These are phyloP conservation scores for Ypsolopha scabrella DNA, from an alignment of 2,888 invertebrate species.

Conservation along the genomic window DNA sequence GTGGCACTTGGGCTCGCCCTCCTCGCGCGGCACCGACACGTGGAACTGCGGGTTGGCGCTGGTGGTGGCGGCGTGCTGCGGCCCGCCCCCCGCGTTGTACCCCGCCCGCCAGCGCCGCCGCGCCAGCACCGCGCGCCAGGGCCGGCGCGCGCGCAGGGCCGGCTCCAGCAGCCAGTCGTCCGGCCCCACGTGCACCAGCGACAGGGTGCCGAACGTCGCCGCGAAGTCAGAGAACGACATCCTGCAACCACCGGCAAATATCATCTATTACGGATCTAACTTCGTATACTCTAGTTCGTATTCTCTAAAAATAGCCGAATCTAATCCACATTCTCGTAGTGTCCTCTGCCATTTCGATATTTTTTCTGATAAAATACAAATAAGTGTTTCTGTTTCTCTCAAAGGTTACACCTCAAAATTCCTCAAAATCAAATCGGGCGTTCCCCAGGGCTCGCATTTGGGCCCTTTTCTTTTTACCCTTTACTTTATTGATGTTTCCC, in stretches of 20 bases:
- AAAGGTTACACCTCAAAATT: no score
- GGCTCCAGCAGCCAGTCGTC: conserved; percentile 81
- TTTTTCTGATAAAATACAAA: no score
- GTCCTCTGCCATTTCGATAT: no score
- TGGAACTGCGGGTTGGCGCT: conserved; percentile 80
- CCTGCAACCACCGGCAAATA: conserved; percentile 65
- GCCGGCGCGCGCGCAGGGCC: conserved; percentile 74
- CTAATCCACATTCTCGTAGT: no score
- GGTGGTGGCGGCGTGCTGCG: conserved; percentile 77
- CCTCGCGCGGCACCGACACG: conserved; percentile 74
- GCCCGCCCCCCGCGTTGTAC: conserved; percentile 81
- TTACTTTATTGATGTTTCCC: no score
- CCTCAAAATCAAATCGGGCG: no score
- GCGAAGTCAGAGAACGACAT: conserved; percentile 80
- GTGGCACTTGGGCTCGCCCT: conserved; percentile 73
- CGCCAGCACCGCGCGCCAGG: conserved; percentile 79
- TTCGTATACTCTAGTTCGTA: no score
- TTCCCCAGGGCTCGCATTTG: no score
- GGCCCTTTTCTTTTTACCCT: no score
- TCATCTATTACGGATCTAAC: no score
- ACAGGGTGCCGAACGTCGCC: conserved; percentile 74
- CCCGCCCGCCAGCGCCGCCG: conserved; percentile 75
- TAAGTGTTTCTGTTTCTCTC: no score
- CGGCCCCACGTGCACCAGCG: conserved; percentile 81
- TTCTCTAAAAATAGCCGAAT: no score